Conservation (phyloP, 2,797 vertebrate genomes). For the Xenops minutus region DNA sequence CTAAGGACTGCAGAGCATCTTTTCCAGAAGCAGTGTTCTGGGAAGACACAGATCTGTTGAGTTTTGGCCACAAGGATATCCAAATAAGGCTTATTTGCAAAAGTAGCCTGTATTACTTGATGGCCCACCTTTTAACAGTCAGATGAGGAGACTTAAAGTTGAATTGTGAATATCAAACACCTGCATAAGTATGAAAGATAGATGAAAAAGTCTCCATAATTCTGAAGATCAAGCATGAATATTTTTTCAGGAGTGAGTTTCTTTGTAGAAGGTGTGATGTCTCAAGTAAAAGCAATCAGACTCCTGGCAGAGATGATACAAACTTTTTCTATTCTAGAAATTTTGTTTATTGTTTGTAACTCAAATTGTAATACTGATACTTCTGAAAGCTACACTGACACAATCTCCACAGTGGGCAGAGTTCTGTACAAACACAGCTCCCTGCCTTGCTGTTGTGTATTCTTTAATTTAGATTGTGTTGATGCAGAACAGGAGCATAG, state of each 20-base stretch:
- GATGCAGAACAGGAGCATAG: not conserved
- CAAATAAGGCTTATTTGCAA: not conserved
- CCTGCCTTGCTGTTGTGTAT: not conserved
- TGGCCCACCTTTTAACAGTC: not conserved
- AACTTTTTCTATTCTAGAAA: not conserved
- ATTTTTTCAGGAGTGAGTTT: not conserved
- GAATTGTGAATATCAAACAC: not conserved
- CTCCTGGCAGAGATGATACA: not conserved
- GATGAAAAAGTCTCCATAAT: not conserved
- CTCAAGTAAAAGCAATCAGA: not conserved
- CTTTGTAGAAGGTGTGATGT: not conserved
- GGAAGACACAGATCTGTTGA: not conserved
- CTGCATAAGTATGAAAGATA: not conserved
- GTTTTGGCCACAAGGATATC: not conserved
- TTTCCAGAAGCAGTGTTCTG: not conserved
- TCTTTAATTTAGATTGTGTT: not conserved
- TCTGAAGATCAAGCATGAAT: not conserved
- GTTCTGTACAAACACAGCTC: not conserved
- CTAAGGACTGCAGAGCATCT: not conserved
- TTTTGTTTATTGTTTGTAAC: not conserved
- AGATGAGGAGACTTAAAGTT: not conserved
- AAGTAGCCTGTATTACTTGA: not conserved
- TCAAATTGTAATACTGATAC: not conserved
- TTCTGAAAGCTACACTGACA: not conserved
- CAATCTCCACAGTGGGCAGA: not conserved